phyloP scores from a whole-genome alignment of 2,797 vertebrate genomes.

The Taeniopygia guttata region DNA sequence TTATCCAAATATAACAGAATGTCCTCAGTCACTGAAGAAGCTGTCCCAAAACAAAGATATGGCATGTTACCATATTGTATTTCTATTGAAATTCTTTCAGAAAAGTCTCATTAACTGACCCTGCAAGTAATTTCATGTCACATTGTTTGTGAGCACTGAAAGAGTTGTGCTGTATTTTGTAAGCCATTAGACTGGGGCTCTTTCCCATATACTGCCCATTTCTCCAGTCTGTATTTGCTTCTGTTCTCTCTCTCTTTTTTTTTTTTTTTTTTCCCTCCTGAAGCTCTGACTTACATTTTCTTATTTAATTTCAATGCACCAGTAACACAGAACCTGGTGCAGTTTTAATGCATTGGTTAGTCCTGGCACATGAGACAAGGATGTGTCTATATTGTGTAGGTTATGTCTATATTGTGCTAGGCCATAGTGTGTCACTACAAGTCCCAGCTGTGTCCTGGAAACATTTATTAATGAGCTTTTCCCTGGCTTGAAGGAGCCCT shows the following conservation, averaged over 20 bases:
- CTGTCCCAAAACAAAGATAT: background rate
- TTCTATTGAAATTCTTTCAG: background rate
- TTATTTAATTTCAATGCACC: background rate
- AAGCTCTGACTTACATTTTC: background rate
- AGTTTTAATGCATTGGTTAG: background rate
- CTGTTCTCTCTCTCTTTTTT: background rate
- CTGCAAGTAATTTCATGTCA: background rate
- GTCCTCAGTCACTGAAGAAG: background rate
- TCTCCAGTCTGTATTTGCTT: background rate
- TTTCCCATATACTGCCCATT: background rate
- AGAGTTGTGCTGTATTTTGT: background rate
- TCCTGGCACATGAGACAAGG: background rate
- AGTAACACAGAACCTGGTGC: background rate
- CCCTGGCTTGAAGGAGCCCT: background rate
- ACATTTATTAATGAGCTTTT: background rate
- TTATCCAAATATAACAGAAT: background rate
- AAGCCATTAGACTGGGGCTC: background rate
- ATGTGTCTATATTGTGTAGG: fast-evolving
- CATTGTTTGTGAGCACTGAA: background rate
- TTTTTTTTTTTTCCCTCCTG: background rate
- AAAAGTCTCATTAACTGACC: background rate
- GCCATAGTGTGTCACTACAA: background rate
- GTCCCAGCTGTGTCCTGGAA: background rate
- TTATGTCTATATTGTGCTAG: background rate
- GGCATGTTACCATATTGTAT: too few relatives aligned